phyloP scores from a whole-genome alignment of 2,113 vertebrate species.

The Colossoma macropomum region DNA sequence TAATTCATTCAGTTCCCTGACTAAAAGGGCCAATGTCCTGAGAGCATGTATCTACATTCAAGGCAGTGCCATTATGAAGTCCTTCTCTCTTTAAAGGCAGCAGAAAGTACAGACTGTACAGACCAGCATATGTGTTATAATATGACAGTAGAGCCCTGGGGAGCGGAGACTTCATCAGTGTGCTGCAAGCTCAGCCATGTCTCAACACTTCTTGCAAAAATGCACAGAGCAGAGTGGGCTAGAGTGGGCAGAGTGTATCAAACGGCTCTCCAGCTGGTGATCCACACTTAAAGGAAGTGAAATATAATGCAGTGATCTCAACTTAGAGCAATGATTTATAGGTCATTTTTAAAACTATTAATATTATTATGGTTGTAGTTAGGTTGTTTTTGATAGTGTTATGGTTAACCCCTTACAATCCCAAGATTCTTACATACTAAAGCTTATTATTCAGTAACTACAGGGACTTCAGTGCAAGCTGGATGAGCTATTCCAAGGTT shows the following conservation, averaged over 20 bases:
- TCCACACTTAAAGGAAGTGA: neutral
- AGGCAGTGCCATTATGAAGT: neutral
- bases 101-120: neutral
- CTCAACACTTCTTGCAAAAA: neutral
- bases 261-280: neutral
- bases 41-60: constrained; percentile 7
- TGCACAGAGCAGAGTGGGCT: constrained; percentile 1
- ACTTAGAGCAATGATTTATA: no score
- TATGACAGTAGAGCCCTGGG: neutral
- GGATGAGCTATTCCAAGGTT: no score
- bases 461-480: no score
- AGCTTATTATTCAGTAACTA: no score
- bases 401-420: no score
- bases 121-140: constrained; percentile 15
- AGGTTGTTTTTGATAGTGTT: no score
- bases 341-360: no score
- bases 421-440: no score
- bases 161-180: neutral
- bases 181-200: constrained; percentile 1
- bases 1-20: constrained; percentile 10
- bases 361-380: no score
- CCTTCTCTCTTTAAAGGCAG: neutral
- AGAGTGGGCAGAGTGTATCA: neutral
- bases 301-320: neutral
- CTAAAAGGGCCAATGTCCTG: constrained; percentile 16